These are phyloP conservation scores for Sakesphorus luctuosus DNA, from an alignment of 2,113 vertebrate genomes.

Conservation along the genomic window DNA sequence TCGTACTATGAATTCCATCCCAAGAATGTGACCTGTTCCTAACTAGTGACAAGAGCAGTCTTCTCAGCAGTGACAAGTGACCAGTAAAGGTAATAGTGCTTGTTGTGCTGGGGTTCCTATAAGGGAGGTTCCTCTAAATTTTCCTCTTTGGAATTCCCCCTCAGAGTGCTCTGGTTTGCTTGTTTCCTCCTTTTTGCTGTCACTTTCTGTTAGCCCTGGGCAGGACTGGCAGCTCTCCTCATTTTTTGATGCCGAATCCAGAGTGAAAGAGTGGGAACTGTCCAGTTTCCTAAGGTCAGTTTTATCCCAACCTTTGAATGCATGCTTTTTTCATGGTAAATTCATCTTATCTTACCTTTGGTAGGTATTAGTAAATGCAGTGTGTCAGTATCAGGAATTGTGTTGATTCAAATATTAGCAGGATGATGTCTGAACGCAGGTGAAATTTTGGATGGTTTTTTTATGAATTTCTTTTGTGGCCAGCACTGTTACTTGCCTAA, in stretches of 20 bases:
- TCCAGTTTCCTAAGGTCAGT: constrained; percentile 6
- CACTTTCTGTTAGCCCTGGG: neutral
- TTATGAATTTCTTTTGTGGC: neutral
- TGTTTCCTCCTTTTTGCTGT: constrained; percentile 30
- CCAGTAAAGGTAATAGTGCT: neutral
- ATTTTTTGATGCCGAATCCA: neutral
- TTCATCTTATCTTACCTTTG: neutral
- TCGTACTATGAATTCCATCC: neutral
- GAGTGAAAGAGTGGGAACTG: neutral
- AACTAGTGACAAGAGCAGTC: neutral
- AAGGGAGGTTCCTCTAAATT: constrained; percentile 1
- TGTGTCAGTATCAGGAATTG: neutral
- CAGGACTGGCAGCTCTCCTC: neutral
- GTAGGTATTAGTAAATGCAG: neutral
- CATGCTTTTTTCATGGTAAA: neutral
- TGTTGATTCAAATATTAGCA: neutral
- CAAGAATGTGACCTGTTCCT: neutral
- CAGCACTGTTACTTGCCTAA: neutral
- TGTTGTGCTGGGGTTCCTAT: neutral
- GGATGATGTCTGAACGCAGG: neutral
- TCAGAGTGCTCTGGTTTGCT: neutral
- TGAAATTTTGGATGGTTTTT: neutral
- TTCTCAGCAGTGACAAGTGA: neutral
- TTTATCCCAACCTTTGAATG: neutral
- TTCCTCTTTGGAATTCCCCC: constrained; percentile 46